Evolutionary conservation across 2,888 invertebrate genomes (phyloP), one percentile per base, ranked within the genome.

Genomic region (Tridacna crocea): DNA sequence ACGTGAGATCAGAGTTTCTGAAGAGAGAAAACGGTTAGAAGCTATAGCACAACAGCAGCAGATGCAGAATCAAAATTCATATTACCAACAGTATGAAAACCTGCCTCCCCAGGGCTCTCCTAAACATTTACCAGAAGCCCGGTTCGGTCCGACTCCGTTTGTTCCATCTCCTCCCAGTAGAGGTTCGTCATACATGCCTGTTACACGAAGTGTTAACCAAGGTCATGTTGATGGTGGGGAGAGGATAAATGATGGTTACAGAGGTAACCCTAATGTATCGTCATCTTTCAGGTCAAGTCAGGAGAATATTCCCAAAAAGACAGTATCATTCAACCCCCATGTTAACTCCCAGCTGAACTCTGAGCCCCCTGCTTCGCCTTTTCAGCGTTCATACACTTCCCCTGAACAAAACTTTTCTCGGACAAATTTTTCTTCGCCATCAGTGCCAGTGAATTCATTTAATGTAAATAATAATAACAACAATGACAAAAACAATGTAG

Each of bases 101-200:
- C 85, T 91, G 47, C 91, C 91, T 3, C 87, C 91, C 11, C 87
- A 89, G 73, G 86, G 85, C 24, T 86, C 89, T 24, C 84, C 86
- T 15, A 82, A 84, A 72, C 80, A 75, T 17, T 66, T 82, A 55
- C 76, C 74, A 24, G 85, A 88, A 60, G 72, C 82, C 12, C 83
- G 83, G 15, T 85, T 83, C 22, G 75, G 76, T 19, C 74, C 70
- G 0, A 77, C 70, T 46, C 79, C 77, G 22, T 78, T 68, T 68
- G 46, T 26, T n/a, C 95, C 97, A 0, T 95, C 95, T 8, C 98
- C 98, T 27, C 98, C 98, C 3, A 97, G 98, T 94, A 96, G 98
- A 84, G 97, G 97, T 80, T 98, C 98, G 46, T 98, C 98, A 63
- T 98, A 97, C 81, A 85, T 86, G 61, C 75, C 84, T 19, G 78